phyloP scores from a whole-genome alignment of 2,113 vertebrate genomes.

The Megatriorchis doriae region DNA sequence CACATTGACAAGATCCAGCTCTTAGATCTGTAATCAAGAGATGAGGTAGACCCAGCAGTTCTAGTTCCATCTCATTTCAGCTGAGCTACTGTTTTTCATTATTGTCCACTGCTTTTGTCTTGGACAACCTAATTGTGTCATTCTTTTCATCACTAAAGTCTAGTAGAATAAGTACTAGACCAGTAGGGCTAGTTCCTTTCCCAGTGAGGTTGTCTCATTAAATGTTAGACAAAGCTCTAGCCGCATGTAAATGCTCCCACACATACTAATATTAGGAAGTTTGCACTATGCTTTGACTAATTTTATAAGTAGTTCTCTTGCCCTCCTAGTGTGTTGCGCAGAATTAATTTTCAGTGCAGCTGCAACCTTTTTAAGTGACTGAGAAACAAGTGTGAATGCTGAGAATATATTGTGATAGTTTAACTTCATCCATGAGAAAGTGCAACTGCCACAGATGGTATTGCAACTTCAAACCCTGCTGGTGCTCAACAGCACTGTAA shows the following conservation, averaged over 20 bases:
- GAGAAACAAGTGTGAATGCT: constrained; percentile 11
- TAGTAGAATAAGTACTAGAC: neutral
- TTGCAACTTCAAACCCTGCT: neutral
- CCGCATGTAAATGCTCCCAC: neutral
- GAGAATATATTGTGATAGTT: constrained; percentile 5
- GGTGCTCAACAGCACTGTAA: neutral
- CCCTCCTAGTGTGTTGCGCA: neutral
- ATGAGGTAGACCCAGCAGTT: neutral
- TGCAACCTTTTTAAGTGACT: neutral
- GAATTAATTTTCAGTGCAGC: constrained; percentile 18
- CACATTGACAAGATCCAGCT: neutral
- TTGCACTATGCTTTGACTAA: neutral
- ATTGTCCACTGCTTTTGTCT: neutral
- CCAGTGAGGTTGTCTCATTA: neutral
- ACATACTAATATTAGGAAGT: neutral
- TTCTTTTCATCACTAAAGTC: neutral
- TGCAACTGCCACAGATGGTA: neutral
- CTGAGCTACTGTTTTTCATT: neutral
- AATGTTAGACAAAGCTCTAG: neutral
- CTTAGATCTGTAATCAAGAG: neutral
- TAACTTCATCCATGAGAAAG: neutral
- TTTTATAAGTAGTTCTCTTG: neutral
- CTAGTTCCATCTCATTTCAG: neutral
- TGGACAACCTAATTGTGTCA: accelerated
- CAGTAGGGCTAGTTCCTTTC: neutral